phyloP scores from a whole-genome alignment of 1,140 invertebrate species.

The Calephelis nemesis region DNA sequence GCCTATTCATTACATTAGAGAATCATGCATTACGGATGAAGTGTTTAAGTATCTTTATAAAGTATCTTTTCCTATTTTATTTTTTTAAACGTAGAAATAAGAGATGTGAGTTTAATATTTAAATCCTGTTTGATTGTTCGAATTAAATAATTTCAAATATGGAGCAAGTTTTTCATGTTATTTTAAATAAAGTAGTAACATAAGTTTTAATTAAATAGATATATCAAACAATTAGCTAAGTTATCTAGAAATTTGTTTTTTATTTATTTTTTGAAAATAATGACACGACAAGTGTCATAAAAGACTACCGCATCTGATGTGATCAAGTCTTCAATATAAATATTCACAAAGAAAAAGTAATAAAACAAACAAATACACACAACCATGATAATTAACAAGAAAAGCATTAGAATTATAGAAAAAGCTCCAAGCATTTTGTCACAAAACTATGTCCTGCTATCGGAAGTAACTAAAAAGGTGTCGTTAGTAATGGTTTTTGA shows the following conservation, averaged over 20 bases:
- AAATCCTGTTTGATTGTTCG: neutral
- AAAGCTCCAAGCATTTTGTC: conserved; percentile 54
- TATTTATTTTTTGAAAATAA: no score
- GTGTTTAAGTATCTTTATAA: conserved; percentile 17
- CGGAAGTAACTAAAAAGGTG: conserved; percentile 76
- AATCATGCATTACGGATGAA: conserved; percentile 14
- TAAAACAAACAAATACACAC: neutral
- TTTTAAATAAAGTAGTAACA: no score
- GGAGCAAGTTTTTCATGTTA: no score
- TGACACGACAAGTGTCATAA: no score
- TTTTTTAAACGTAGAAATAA: neutral
- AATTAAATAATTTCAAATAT: neutral
- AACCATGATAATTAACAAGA: neutral
- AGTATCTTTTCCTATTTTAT: conserved; percentile 3
- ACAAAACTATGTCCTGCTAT: conserved; percentile 51
- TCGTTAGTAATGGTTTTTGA: conserved; percentile 78
- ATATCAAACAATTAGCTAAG: no score
- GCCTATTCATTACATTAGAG: conserved; percentile 43
- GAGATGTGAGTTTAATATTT: no score
- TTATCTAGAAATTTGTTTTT: no score
- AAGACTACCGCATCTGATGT: no score
- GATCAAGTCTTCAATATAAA: no score
- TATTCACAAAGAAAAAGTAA: no score
- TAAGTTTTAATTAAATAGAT: no score
- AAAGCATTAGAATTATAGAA: conserved; percentile 15